A percentile compares a stretch with the other conserved stretches of the same genome.
Evolutionary conservation across 37 sponge, comb jelly and placozoan species (phyloP).

Genomic region (Aplysina aerophoba): DNA sequence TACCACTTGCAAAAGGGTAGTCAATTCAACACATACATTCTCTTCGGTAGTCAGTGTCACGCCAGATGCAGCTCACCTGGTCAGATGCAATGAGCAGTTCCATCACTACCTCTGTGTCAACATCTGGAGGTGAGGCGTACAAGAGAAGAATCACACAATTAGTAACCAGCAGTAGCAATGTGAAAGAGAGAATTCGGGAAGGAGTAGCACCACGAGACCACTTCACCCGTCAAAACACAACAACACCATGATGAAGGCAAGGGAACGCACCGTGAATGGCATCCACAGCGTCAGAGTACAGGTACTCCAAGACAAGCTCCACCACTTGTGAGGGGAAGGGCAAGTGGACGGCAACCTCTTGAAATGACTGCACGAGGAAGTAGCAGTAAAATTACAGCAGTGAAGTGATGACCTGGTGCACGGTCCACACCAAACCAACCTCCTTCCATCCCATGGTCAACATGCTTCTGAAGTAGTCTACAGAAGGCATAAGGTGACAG

Average conservation of each 20-base stretch:
- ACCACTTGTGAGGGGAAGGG: slow-evolving; percentile 38
- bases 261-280: slow-evolving; percentile 22
- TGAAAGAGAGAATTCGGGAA: not conserved
- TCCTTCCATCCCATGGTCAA: slow-evolving; percentile 88
- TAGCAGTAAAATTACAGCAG: slow-evolving; percentile 3
- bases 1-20: too few species aligned
- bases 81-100: slow-evolving; percentile 1
- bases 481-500: not conserved
- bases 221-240: not conserved
- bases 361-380: not conserved
- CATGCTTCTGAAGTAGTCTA: slow-evolving; percentile 86
- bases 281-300: slow-evolving; percentile 58
- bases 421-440: too few species aligned
- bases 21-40: too few species aligned
- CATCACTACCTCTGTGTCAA: not conserved
- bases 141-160: not conserved
- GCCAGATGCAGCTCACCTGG: not conserved
- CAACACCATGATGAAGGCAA: not conserved
- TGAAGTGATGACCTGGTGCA: not conserved
- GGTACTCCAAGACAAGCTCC: slow-evolving; percentile 67
- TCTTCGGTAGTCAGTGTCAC: too few species aligned
- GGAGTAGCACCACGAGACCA: not conserved
- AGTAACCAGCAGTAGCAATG: not conserved
- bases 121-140: not conserved
- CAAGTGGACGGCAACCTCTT: slow-evolving; percentile 32